Evolutionary conservation across 2,113 vertebrate species (phyloP), one percentile per base, ranked within the genome.

Genomic region (Hyperopisus bebe): DNA sequence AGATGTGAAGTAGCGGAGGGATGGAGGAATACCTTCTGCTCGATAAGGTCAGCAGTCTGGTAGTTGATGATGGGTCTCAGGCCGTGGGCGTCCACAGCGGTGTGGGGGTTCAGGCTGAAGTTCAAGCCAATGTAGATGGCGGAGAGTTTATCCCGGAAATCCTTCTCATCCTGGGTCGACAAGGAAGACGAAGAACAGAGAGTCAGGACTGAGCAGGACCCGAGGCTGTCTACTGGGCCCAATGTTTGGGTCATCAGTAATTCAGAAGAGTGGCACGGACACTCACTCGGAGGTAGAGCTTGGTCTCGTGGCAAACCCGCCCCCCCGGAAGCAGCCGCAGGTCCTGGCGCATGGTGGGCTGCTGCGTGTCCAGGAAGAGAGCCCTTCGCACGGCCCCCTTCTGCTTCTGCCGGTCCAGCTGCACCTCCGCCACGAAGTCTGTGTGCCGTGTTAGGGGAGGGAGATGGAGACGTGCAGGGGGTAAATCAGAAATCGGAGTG

Each of bases 141-240:
- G 19, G 97, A 98, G 83, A 98, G 96, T 93, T 98, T 98, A 92
- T 98, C 98, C 91, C 97, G 95, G 92, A 98, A 98, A 21, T 98
- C 97, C 13, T 97, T 97, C 89, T 98, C 97, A 0, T 96, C 97
- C 98, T 98, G 92, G 39, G 86, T n/a, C 86, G 44, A 47, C 44
- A 2, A n/a, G 74, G n/a, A n/a, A 21, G 3, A 21, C 27, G 50
- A 55, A 50, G 17, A 86, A 88, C 21, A n/a, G 55, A 66, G 27
- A 13, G 62, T 48, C 48, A 31, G 24, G 46, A 80, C 74, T n/a
- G 13, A 80, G 74, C 74, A 80, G 74, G 2, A 80, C 15, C 35
- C 35, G 7, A 42, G 21, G 35, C 13, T 42, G 15, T 77, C 70
- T 17, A 35, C 42, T 35, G 31, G 83, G 55, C 7, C 15, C 1